phyloP scores from a whole-genome alignment of 2,888 invertebrate genomes.

The Nephrocerus scutellatus region DNA sequence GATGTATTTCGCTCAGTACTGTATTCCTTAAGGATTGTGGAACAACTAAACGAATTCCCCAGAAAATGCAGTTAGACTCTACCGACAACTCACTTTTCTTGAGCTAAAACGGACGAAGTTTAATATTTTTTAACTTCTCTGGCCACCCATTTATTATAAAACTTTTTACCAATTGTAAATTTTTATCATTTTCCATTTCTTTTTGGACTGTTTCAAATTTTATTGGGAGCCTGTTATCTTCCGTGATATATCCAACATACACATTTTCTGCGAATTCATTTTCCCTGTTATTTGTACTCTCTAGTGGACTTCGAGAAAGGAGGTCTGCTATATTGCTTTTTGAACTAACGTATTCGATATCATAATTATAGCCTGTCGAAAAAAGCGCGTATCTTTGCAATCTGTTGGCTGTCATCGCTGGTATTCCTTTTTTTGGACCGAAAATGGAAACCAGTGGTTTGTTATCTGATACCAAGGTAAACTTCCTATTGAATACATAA shows the following conservation, averaged over 20 bases:
- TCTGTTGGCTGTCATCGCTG: constrained; percentile 30
- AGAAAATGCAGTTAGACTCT: no score
- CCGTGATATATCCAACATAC: constrained; percentile 8
- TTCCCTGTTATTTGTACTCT: no score
- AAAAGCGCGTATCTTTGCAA: constrained; percentile 24
- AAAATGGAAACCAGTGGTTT: constrained; percentile 35
- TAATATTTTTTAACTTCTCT: no score
- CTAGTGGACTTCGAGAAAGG: constrained; percentile 24
- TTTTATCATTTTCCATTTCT: no score
- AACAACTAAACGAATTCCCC: no score
- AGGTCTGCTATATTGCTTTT: constrained; percentile 23
- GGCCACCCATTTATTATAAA: no score
- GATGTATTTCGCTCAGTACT: no score
- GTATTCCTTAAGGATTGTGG: no score
- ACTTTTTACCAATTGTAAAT: no score
- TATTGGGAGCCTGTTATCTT: constrained; percentile 1
- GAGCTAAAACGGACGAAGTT: no score
- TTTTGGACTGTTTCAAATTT: constrained; percentile 8
- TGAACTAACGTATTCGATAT: constrained; percentile 22
- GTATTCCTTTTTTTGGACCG: constrained; percentile 30
- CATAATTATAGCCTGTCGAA: constrained; percentile 24
- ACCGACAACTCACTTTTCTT: no score
- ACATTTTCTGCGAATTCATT: constrained; percentile 7
- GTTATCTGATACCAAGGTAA: constrained; percentile 39
- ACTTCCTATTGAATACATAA: constrained; percentile 38